Conservation (phyloP, 2,888 invertebrate genomes). For the Melipona bicolor region DNA sequence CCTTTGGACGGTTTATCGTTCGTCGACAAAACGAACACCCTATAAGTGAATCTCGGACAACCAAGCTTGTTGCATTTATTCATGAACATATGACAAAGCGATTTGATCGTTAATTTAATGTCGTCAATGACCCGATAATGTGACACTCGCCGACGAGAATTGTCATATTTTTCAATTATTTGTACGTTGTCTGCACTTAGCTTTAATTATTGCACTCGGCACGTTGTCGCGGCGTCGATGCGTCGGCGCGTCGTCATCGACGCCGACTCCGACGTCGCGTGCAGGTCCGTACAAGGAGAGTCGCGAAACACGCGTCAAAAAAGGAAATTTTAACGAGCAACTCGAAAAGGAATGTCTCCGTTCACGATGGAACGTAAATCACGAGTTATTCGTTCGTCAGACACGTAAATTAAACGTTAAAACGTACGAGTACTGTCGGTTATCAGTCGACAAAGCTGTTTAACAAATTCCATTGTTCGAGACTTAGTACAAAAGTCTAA, state of each 20-base stretch:
- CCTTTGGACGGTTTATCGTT: neutral
- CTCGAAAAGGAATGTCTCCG: accelerated
- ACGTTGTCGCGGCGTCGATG: constrained; percentile 36
- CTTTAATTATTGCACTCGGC: constrained; percentile 15
- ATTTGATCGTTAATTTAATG: neutral
- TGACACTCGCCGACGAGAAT: neutral
- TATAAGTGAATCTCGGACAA: neutral
- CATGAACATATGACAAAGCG: neutral
- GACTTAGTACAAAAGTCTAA: too few relatives aligned
- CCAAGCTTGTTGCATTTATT: neutral
- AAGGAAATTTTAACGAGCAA: neutral
- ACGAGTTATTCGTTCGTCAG: neutral
- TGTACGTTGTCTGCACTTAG: constrained; percentile 6
- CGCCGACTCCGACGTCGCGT: constrained; percentile 51
- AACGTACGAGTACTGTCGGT: neutral
- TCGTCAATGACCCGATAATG: neutral
- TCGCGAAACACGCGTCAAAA: neutral
- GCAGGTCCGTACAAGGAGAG: constrained; percentile 53
- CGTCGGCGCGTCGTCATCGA: constrained; percentile 69
- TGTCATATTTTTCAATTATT: neutral
- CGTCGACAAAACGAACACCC: constrained; percentile 30
- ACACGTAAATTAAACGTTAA: neutral
- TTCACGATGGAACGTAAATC: too few relatives aligned
- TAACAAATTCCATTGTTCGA: too few relatives aligned
- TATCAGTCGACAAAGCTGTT: neutral